phyloP scores from a whole-genome alignment of 2,888 invertebrate species.

The Epirrita christyi region DNA sequence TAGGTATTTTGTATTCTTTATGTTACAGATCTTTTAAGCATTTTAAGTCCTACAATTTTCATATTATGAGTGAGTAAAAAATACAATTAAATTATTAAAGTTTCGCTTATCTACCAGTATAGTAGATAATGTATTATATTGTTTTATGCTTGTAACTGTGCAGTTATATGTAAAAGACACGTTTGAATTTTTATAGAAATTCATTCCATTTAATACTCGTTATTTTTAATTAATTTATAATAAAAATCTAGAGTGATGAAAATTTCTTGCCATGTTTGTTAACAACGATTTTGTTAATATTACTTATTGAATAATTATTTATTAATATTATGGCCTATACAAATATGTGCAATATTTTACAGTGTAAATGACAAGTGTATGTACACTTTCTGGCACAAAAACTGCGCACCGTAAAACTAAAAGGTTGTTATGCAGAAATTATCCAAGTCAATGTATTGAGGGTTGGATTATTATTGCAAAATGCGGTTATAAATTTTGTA shows the following conservation, averaged over 20 bases:
- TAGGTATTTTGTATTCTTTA: too few species aligned
- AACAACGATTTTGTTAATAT: slow-evolving; percentile 51
- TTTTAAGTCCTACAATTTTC: too few species aligned
- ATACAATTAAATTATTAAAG: background rate
- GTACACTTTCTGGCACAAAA: slow-evolving; percentile 51
- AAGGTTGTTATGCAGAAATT: background rate
- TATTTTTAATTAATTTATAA: slow-evolving; percentile 39
- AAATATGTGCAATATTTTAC: slow-evolving; percentile 58
- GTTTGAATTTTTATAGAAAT: slow-evolving; percentile 31
- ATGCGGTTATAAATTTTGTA: background rate
- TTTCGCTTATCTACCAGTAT: slow-evolving; percentile 5
- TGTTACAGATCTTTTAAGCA: too few species aligned
- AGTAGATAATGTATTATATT: slow-evolving; percentile 1
- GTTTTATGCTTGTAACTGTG: background rate
- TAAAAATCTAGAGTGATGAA: slow-evolving; percentile 33
- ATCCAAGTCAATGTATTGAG: background rate
- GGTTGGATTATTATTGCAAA: background rate
- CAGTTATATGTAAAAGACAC: slow-evolving; percentile 15
- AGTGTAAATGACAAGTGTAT: slow-evolving; percentile 27
- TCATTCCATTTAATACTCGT: slow-evolving; percentile 64
- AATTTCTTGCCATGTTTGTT: slow-evolving; percentile 42
- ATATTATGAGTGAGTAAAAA: background rate
- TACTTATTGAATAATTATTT: slow-evolving; percentile 24
- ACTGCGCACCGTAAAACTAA: slow-evolving; percentile 32
- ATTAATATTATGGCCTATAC: slow-evolving; percentile 50